phyloP scores from a whole-genome alignment of 2,888 invertebrate species.

The Drosophila recens region DNA sequence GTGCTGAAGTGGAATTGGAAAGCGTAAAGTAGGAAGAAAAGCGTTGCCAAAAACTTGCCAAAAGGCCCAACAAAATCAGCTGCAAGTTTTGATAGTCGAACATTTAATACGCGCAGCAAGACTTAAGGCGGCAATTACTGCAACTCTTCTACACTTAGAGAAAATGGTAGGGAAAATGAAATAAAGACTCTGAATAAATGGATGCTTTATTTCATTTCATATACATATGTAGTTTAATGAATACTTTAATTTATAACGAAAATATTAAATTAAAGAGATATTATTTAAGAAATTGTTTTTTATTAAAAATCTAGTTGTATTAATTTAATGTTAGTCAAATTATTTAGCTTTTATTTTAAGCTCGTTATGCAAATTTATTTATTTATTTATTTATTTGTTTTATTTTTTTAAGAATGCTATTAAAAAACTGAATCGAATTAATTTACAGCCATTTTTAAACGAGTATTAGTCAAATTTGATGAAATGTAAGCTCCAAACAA shows the following conservation, averaged over 20 bases:
- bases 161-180: background rate
- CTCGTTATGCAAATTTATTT: too few relatives aligned
- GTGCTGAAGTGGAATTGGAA: constrained; percentile 2
- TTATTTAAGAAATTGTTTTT: too few relatives aligned
- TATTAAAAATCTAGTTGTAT: background rate
- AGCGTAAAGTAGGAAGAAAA: constrained; percentile 3
- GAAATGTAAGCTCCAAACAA: background rate
- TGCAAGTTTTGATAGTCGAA: constrained; percentile 31
- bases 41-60: constrained; percentile 25
- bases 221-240: background rate
- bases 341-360: background rate
- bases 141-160: background rate
- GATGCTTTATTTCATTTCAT: background rate
- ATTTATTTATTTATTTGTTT: too few relatives aligned
- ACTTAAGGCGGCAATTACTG: constrained; percentile 1
- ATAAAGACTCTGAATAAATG: too few relatives aligned
- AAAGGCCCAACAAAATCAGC: constrained; percentile 22
- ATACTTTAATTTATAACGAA: too few relatives aligned
- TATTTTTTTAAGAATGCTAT: too few relatives aligned
- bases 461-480: background rate
- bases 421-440: too few relatives aligned
- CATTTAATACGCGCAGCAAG: constrained; percentile 9
- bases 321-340: background rate
- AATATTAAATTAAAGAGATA: too few relatives aligned
- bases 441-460: too few relatives aligned